Evolutionary conservation across 2,797 vertebrate genomes (phyloP).

Genomic region (Microctenopoma lineatum): DNA sequence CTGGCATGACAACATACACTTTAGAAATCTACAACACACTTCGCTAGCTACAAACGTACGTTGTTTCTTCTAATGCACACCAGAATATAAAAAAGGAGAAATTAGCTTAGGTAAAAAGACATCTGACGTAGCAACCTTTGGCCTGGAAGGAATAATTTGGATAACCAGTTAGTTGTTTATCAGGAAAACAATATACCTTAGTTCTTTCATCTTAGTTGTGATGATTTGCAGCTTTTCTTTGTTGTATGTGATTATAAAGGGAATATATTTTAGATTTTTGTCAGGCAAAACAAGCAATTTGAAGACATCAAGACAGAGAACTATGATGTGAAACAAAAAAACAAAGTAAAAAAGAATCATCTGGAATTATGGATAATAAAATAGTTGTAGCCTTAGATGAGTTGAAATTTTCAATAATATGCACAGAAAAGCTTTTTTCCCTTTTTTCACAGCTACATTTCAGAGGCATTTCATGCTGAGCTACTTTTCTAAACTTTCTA

Average conservation of each 20-base stretch:
- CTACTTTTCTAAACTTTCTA: background rate
- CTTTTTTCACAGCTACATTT: too few relatives aligned
- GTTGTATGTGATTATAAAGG: background rate
- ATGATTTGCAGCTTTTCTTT: background rate
- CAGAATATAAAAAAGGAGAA: conserved; percentile 42
- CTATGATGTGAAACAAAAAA: too few relatives aligned
- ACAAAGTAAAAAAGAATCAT: too few relatives aligned
- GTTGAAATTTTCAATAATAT: too few relatives aligned
- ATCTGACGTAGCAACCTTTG: background rate
- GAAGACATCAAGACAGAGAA: too few relatives aligned
- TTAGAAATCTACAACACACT: conserved; percentile 28
- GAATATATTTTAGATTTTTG: background rate
- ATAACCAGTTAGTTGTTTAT: background rate
- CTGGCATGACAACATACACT: conserved; percentile 28
- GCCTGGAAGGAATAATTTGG: background rate
- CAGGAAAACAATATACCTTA: too few relatives aligned
- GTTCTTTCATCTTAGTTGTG: background rate
- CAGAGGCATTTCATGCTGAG: background rate
- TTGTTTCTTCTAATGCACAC: conserved; percentile 54
- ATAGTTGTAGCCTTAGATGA: too few relatives aligned
- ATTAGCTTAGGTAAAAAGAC: conserved; percentile 36
- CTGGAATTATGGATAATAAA: too few relatives aligned
- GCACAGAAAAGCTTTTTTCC: too few relatives aligned
- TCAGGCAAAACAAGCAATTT: too few relatives aligned
- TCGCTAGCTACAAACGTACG: conserved; percentile 38